phyloP scores from a whole-genome alignment of 2,113 vertebrate species.

The Bostrychus sinensis region DNA sequence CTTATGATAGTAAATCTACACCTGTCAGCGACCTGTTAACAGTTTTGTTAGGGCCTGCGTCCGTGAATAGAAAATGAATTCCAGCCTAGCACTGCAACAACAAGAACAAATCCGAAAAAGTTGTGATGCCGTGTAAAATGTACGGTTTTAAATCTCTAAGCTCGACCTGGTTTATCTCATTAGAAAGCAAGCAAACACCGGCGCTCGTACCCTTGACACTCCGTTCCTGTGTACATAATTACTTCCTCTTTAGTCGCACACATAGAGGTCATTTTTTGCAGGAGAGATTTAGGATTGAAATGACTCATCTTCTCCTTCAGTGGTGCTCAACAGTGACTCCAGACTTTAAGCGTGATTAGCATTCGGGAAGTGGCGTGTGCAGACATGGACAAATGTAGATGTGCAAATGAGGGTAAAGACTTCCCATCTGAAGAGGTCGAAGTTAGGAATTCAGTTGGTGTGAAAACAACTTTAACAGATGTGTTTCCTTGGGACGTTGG shows the following conservation, averaged over 20 bases:
- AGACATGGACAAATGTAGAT: background rate
- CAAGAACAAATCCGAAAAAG: background rate
- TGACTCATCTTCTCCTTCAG: background rate
- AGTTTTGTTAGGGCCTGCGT: slow-evolving; percentile 26
- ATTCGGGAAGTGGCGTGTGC: background rate
- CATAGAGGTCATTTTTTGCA: background rate
- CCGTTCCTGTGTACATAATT: background rate
- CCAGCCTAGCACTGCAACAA: slow-evolving; percentile 6
- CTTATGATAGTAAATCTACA: slow-evolving; percentile 39
- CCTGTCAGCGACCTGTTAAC: slow-evolving; percentile 42
- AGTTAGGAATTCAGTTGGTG: background rate
- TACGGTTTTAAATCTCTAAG: background rate
- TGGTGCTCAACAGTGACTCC: background rate
- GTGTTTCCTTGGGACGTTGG: background rate
- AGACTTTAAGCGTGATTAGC: background rate
- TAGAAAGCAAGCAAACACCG: background rate
- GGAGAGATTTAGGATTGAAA: background rate
- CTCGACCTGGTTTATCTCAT: slow-evolving; percentile 9
- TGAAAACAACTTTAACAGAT: background rate
- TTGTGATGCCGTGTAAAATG: background rate
- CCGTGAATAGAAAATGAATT: slow-evolving; percentile 12
- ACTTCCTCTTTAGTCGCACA: background rate
- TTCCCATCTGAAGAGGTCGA: background rate
- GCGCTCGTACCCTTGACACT: slow-evolving; percentile 4
- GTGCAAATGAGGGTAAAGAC: background rate